Conservation (phyloP, 2,113 vertebrate genomes). For the Hippocampus barbouri region DNA sequence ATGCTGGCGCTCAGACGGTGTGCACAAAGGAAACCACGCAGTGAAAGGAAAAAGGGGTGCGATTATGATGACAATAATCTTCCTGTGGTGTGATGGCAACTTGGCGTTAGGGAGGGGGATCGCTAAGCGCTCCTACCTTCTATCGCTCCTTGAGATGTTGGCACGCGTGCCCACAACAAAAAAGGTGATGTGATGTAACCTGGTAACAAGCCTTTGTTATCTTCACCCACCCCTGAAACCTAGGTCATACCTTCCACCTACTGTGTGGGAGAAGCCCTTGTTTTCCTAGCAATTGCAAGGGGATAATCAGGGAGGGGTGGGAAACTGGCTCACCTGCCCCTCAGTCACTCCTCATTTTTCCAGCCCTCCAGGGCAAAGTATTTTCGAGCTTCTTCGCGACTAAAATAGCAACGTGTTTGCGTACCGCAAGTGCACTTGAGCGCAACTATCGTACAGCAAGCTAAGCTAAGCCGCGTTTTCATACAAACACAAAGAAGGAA, state of each 20-base stretch:
- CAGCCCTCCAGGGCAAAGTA: slow-evolving; percentile 58
- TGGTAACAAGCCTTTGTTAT: slow-evolving; percentile 74
- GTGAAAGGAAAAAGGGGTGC: not conserved
- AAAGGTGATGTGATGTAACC: slow-evolving; percentile 77
- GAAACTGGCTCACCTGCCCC: slow-evolving; percentile 68
- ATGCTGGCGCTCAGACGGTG: slow-evolving; percentile 31
- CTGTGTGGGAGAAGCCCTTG: slow-evolving; percentile 62
- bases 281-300: slow-evolving; percentile 59
- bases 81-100: slow-evolving; percentile 65
- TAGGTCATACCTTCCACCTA: slow-evolving; percentile 66
- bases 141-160: slow-evolving; percentile 69
- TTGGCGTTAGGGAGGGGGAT: slow-evolving; percentile 68
- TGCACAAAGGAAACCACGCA: slow-evolving; percentile 9
- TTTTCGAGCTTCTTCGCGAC: slow-evolving; percentile 59
- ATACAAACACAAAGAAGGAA: slow-evolving; percentile 61
- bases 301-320: slow-evolving; percentile 59
- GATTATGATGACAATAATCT: slow-evolving; percentile 61
- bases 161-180: slow-evolving; percentile 72
- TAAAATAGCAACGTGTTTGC: slow-evolving; percentile 59
- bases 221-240: slow-evolving; percentile 65
- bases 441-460: slow-evolving; percentile 34
- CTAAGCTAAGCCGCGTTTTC: slow-evolving; percentile 53
- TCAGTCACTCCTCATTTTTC: slow-evolving; percentile 71
- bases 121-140: slow-evolving; percentile 59
- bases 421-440: slow-evolving; percentile 48